phyloP scores from a whole-genome alignment of 2,113 vertebrate genomes.

The Dromas ardeola region DNA sequence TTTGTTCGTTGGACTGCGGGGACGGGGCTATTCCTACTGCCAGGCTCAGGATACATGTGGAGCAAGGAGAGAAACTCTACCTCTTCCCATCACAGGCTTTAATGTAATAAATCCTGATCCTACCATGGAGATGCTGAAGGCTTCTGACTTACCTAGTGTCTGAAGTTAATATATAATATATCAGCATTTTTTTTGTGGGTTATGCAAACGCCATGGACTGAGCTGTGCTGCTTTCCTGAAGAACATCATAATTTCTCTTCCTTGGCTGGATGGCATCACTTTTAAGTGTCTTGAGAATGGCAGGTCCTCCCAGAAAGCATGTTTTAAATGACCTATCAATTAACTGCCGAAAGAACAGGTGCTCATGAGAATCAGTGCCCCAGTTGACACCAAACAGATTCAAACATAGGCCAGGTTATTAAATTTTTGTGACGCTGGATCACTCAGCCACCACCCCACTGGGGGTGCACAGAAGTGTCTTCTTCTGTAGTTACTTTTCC shows the following conservation, averaged over 20 bases:
- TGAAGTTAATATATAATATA: not conserved
- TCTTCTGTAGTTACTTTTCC: not conserved
- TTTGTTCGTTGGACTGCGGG: not conserved
- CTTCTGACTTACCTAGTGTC: not conserved
- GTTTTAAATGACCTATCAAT: not conserved
- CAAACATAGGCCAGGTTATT: not conserved
- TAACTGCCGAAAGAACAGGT: not conserved
- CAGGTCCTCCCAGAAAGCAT: not conserved
- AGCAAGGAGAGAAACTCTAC: not conserved
- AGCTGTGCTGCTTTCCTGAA: not conserved
- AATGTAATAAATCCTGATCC: not conserved
- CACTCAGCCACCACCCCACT: not conserved
- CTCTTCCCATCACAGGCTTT: not conserved
- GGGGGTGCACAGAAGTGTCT: not conserved
- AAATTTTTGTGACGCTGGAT: not conserved
- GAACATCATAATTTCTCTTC: not conserved
- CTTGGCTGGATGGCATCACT: not conserved
- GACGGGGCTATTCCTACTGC: not conserved
- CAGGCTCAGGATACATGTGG: not conserved
- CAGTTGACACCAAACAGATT: not conserved
- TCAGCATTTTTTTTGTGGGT: not conserved
- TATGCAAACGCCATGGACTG: not conserved
- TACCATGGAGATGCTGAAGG: not conserved
- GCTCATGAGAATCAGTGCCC: not conserved
- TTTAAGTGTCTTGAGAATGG: not conserved